A percentile compares a stretch with the other conserved stretches of the same genome.
These are phyloP conservation scores for Battus philenor DNA, from an alignment of 1,140 invertebrate genomes.

Conservation along the genomic window DNA sequence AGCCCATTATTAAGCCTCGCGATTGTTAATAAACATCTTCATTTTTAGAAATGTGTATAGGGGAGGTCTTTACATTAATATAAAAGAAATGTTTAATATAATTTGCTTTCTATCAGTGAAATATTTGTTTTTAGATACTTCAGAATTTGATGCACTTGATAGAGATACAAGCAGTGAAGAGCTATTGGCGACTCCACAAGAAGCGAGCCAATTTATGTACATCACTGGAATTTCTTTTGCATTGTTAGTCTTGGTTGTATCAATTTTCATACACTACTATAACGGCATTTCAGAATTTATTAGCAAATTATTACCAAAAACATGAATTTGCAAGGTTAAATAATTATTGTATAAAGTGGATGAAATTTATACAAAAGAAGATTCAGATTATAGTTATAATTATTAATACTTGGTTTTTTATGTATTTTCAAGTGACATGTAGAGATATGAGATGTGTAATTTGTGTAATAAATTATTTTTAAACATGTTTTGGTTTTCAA, in stretches of 20 bases:
- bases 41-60: too few species aligned
- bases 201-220: constrained; percentile 76
- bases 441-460: too few species aligned
- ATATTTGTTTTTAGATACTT: constrained; percentile 75
- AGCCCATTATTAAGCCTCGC: too few species aligned
- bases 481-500: too few species aligned
- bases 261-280: constrained; percentile 77
- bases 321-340: constrained; percentile 26
- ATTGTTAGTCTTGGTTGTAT: constrained; percentile 77
- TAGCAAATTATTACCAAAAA: constrained; percentile 36
- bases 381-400: too few species aligned
- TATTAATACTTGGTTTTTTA: constrained; percentile 3
- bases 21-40: too few species aligned
- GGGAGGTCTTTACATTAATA: too few species aligned
- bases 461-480: too few species aligned
- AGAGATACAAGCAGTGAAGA: constrained; percentile 73
- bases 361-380: too few species aligned
- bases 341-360: too few species aligned
- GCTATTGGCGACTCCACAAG: constrained; percentile 68
- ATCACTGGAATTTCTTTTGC: constrained; percentile 75
- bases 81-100: not conserved
- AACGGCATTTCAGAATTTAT: constrained; percentile 43
- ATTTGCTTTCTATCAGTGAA: not conserved
- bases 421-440: constrained; percentile 4
- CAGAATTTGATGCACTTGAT: constrained; percentile 80